Evolutionary conservation across 1,140 invertebrate genomes (phyloP), one percentile per base, ranked within the genome.

Genomic region (Eriosoma lanigerum): DNA sequence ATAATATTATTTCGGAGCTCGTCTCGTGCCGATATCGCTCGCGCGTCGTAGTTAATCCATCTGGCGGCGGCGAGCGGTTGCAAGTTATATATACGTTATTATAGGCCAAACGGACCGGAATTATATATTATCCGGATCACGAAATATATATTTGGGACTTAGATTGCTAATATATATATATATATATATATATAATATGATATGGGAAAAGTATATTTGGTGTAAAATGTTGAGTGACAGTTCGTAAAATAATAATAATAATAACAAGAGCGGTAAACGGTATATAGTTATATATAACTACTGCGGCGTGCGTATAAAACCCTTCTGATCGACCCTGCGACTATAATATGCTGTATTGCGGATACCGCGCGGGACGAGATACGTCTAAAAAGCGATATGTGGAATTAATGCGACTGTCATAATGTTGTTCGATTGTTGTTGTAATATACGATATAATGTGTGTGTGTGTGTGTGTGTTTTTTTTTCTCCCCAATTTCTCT

Each of bases 341-440:
- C 32, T 38, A 32, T 21, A 38, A 19, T 38, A 66, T 10, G 62
- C 19, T 44, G 46, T 19, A 3, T 32, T 4, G 3, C 4, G 68
- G 0, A 48, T 21, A 15, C 66, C 24, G 44, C 3, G 46, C 29
- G 50, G 19, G 50, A 5, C 21, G 24, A 32, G 29, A 58, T 21
- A 76, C 73, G 73, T 76, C 73, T 60, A 46, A 76, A 76, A 76
- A 76, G 73, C 73, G 73, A 76, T 76, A 76, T 60, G 73, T 24
- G 73, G 73, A 76, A 76, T 76, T 76, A 76, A 76, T 76, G 29
- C 73, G 54, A 44, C 73, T 76, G 73, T 76, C 73, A 76, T 60
- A 76, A 76, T 29, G 73, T 60, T 54, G 73, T 76, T 76, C 73
- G 54, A 76, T 60, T 76, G 54, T 76, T 76, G 73, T 44, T 44